A percentile compares a stretch with the other conserved stretches of the same genome.
These are phyloP conservation scores for Silurus asotus DNA, from an alignment of 2,113 vertebrate species.

Conservation along the genomic window DNA sequence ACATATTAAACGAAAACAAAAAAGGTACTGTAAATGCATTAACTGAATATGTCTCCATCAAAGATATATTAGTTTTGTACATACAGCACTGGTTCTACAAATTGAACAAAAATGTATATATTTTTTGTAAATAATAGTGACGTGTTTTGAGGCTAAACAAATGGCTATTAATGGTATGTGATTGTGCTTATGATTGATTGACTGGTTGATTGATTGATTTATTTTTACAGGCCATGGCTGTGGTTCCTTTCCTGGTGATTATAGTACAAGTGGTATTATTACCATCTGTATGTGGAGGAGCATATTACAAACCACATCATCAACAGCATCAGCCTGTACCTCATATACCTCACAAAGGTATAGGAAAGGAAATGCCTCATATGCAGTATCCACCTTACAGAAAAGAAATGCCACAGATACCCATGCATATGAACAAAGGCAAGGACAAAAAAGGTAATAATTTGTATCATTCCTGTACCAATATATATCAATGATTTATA, in stretches of 20 bases:
- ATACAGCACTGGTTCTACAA: not conserved
- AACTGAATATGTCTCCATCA: too few species aligned
- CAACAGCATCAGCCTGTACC: slow-evolving; percentile 81
- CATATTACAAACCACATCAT: slow-evolving; percentile 89
- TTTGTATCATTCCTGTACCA: not conserved
- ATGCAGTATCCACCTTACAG: slow-evolving; percentile 89
- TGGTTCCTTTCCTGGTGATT: slow-evolving; percentile 58
- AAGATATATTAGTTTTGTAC: too few species aligned
- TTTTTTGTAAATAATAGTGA: not conserved
- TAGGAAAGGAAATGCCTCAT: slow-evolving; percentile 87
- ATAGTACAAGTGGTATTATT: slow-evolving; percentile 75
- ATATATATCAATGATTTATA: not conserved
- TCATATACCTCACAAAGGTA: slow-evolving; percentile 85
- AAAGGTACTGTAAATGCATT: too few species aligned
- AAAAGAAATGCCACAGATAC: slow-evolving; percentile 87
- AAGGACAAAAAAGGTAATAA: slow-evolving; percentile 89
- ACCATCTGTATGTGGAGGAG: slow-evolving; percentile 74
- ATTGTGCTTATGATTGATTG: not conserved
- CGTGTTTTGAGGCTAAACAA: not conserved
- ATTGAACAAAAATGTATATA: too few species aligned
- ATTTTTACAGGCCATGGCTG: slow-evolving; percentile 65
- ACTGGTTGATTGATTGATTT: not conserved
- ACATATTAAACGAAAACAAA: too few species aligned
- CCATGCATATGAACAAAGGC: slow-evolving; percentile 83
- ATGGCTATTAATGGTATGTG: not conserved